Evolutionary conservation across 2,888 invertebrate genomes (phyloP).

Genomic region (Euclidia mi): DNA sequence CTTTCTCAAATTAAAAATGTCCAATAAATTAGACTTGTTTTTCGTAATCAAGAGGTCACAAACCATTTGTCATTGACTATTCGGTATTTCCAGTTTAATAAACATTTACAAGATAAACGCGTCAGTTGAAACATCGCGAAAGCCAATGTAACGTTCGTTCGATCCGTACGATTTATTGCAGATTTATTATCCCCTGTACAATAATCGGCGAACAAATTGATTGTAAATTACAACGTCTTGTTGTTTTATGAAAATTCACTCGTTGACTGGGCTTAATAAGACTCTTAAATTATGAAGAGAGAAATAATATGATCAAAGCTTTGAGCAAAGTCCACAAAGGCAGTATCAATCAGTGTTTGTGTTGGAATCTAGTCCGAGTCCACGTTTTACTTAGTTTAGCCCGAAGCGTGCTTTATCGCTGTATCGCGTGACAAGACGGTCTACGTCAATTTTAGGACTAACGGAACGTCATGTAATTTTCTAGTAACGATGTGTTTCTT

Average conservation of each 20-base stretch:
- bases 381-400: slow-evolving; percentile 65
- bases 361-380: slow-evolving; percentile 47
- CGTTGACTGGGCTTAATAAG: slow-evolving; percentile 32
- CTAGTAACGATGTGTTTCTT: slow-evolving; percentile 86
- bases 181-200: slow-evolving; percentile 35
- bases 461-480: slow-evolving; percentile 86
- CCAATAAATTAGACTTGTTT: slow-evolving; percentile 46
- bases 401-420: slow-evolving; percentile 77
- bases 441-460: slow-evolving; percentile 80
- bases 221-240: slow-evolving; percentile 29
- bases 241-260: slow-evolving; percentile 46
- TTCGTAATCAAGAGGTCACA: slow-evolving; percentile 44
- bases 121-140: slow-evolving; percentile 24
- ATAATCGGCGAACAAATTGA: slow-evolving; percentile 44
- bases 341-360: slow-evolving; percentile 58
- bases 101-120: slow-evolving; percentile 39
- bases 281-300: slow-evolving; percentile 30
- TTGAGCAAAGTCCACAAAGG: slow-evolving; percentile 40
- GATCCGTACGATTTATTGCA: slow-evolving; percentile 28
- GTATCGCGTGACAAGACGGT: slow-evolving; percentile 81
- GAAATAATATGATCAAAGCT: slow-evolving; percentile 41
- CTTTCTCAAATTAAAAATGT: slow-evolving; percentile 42
- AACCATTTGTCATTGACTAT: slow-evolving; percentile 43
- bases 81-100: slow-evolving; percentile 36
- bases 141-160: slow-evolving; percentile 30